Evolutionary conservation across 2,888 invertebrate species (phyloP), one percentile per base, ranked within the genome.

Genomic region (Spilosoma lubricipeda): DNA sequence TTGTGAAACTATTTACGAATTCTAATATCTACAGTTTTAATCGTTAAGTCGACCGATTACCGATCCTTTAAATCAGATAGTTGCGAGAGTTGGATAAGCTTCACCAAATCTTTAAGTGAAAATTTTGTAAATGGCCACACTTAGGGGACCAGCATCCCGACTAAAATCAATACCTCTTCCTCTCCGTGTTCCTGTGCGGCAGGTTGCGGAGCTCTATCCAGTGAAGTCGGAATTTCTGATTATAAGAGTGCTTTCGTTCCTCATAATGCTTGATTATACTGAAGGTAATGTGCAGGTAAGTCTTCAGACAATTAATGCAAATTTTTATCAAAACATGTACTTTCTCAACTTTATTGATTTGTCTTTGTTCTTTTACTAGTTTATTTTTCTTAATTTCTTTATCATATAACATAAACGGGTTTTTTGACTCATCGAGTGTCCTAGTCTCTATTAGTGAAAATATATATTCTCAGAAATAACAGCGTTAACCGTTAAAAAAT

Each of bases 51-150:
- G 3, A 27, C 7, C n/a, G 56, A 11, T 11, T 8, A 4, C 11
- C 23, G 13, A 27, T 59, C 23, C 48, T 27, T 59, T 27, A 9
- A 4, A n/a, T 59, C n/a, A 11, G 56, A 13, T n/a, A 13, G n/a
- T n/a, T 27, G 1, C 23, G 9, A 20, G 15, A n/a, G 27, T 42
- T 11, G 20, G 20, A 20, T 27, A 59, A 11, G 4, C 15, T 67
- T 8, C 15, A 8, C 27, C 9, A 45, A 67, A 67, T 45, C 4
- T 3, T 18, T 7, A 23, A 23, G 20, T n/a, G 36, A 52, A 36
- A 39, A 33, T 71, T 71, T 71, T 70, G 20, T 27, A 48, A 48
- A 71, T 39, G 9, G 65, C 71, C 48, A 71, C 71, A 33, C 71
- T 66, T 23, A 36, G 18, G 18, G 18, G 13, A 8, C 42, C 48